phyloP scores from a whole-genome alignment of 1,140 invertebrate species.

The Drosophila pseudoobscura region DNA sequence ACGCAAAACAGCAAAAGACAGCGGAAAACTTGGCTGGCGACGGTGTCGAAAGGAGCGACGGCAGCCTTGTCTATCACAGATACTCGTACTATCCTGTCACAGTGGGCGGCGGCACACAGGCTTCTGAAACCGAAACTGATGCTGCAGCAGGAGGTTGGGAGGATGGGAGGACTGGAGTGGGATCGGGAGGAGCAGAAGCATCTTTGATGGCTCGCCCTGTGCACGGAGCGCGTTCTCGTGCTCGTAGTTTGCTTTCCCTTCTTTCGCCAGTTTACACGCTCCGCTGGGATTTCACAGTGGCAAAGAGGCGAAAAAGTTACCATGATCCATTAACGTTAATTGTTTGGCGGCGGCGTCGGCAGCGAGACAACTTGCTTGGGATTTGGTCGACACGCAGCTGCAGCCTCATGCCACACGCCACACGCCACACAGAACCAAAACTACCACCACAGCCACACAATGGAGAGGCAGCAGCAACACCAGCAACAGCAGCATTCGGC shows the following conservation, averaged over 20 bases:
- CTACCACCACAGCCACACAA: conserved; percentile 41
- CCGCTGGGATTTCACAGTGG: conserved; percentile 78
- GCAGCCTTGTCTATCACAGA: conserved; percentile 53
- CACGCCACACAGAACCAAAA: conserved; percentile 1
- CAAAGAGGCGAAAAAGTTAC: conserved; percentile 81
- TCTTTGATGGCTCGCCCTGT: conserved; percentile 42
- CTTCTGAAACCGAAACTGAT: conserved; percentile 13
- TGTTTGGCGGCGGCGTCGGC: conserved; percentile 69
- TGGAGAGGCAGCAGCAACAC: conserved; percentile 11
- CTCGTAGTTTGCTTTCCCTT: conserved; percentile 70
- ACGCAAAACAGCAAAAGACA: conserved; percentile 80
- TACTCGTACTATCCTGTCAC: conserved; percentile 5
- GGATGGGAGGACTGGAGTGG: conserved; percentile 1
- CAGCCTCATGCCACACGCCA: conserved; percentile 21
- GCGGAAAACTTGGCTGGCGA: conserved; percentile 70
- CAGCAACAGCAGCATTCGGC: conserved; percentile 16
- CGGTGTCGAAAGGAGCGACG: conserved; percentile 68
- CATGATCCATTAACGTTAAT: conserved; percentile 82
- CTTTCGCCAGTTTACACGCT: conserved; percentile 81
- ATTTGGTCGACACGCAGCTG: conserved; percentile 68
- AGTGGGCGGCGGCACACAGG: too few species aligned
- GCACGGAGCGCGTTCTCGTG: conserved; percentile 2
- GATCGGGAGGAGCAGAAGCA: conserved; percentile 16
- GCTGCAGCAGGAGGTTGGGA: conserved; percentile 18
- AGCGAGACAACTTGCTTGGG: conserved; percentile 67